These are phyloP conservation scores for Calycopis cecrops DNA, from an alignment of 1,140 invertebrate genomes.

Conservation along the genomic window DNA sequence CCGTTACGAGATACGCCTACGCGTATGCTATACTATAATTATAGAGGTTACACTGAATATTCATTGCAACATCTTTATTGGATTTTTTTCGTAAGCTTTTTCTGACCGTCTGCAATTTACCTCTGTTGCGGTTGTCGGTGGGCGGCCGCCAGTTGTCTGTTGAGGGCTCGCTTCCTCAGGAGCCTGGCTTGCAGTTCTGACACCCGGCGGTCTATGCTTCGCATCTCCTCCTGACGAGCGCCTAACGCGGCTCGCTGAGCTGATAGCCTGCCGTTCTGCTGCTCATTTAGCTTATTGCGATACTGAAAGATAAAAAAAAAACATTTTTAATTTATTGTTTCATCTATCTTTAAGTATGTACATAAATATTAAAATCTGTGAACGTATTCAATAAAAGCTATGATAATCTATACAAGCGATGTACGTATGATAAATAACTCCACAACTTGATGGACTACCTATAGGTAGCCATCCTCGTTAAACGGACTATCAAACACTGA, in stretches of 20 bases:
- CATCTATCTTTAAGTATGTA: background rate
- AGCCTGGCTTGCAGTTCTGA: conserved; percentile 93
- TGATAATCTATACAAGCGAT: too few species aligned
- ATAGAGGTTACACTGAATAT: too few species aligned
- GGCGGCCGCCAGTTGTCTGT: conserved; percentile 88
- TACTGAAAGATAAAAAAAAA: conserved; percentile 80
- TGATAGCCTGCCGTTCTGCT: conserved; percentile 91
- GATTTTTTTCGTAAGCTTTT: too few species aligned
- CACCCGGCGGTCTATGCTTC: conserved; percentile 93
- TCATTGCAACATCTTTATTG: too few species aligned
- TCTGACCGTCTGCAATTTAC: conserved; percentile 23
- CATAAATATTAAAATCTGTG: too few species aligned
- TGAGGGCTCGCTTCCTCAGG: conserved; percentile 89
- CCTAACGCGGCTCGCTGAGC: conserved; percentile 90
- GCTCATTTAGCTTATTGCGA: conserved; percentile 95
- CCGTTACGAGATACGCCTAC: too few species aligned
- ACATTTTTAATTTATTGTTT: background rate
- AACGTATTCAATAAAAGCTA: too few species aligned
- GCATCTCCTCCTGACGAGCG: conserved; percentile 91
- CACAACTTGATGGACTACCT: too few species aligned
- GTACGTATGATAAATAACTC: too few species aligned
- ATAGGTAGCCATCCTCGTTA: too few species aligned
- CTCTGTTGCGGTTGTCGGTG: conserved; percentile 74
- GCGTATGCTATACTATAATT: too few species aligned
- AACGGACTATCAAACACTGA: too few species aligned